Conservation (phyloP, 2,113 vertebrate species). For the Carettochelys insculpta region DNA sequence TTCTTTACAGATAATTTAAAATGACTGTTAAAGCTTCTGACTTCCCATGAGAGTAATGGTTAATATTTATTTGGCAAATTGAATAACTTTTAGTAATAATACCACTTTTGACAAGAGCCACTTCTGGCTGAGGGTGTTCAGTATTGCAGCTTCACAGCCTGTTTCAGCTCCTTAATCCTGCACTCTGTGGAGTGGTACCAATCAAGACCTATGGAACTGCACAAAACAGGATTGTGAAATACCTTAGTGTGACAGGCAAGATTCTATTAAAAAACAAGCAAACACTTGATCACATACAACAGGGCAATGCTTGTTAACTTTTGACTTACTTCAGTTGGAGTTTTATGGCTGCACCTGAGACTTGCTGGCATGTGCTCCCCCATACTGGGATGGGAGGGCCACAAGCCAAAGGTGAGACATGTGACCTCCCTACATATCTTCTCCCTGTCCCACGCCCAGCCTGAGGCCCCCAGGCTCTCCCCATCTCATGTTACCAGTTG, state of each 20-base stretch:
- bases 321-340: conserved; percentile 28
- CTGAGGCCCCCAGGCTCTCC: no score
- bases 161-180: conserved; percentile 2
- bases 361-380: no score
- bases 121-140: conserved; percentile 42
- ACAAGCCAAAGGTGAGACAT: no score
- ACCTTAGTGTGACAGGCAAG: conserved; percentile 15
- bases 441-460: no score
- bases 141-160: conserved; percentile 51
- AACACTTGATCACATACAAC: no score
- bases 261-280: neutral
- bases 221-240: neutral
- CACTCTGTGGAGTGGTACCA: neutral
- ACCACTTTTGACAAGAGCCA: conserved; percentile 34
- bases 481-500: no score
- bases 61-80: conserved; percentile 48
- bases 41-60: neutral
- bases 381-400: no score
- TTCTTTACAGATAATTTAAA: conserved; percentile 39
- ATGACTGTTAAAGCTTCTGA: conserved; percentile 45
- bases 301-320: conserved; percentile 1
- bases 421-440: no score
- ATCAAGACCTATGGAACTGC: neutral
- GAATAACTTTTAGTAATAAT: neutral
- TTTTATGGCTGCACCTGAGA: conserved; percentile 7